Evolutionary conservation across 2,113 vertebrate genomes (phyloP), one percentile per base, ranked within the genome.

Genomic region (Chaenocephalus aceratus): DNA sequence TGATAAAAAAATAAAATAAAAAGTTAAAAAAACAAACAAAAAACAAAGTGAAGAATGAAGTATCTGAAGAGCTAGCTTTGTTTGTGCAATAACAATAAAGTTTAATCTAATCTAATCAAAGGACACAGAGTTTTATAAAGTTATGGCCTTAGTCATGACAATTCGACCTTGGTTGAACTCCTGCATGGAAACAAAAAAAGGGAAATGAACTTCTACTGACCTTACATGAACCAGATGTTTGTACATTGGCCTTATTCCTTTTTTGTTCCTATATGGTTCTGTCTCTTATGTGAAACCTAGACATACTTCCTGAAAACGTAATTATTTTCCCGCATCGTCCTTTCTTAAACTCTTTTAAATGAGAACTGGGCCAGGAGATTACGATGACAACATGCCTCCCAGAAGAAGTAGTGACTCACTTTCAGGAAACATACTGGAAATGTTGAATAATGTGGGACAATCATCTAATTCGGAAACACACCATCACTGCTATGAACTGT

Each of bases 381-480:
- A n/a, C n/a, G 23, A 68, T 62, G 51, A 54, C 68, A 36, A 13
- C 45, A 34, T 14, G 77, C 56, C 68, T 81, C 60, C 36, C 66
- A 75, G 52, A 16, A 54, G 77, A 62, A 71, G 13, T 44, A 48
- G 59, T 88, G 81, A 85, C 66, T 89, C 82, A 91, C 75, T 86
- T 54, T 18, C 30, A 46, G 54, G 56, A 77, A 83, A 78, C 46
- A 6, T 18, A 34, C 36, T 86, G 80, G 86, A 86, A 83, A 77
- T 46, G 79, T 44, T 88, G 74, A 88, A 78, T 57, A 36, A 72
- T 85, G 69, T 77, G 75, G 44, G 53, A 73, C 61, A 5, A 48
- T 59, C 46, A 60, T 60, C 10, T 16, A 18, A 34, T 16, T 3
- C 18, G 54, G 78, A 84, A 78, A 82, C 44, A 65, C n/a, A 48